Evolutionary conservation across 2,113 vertebrate genomes (phyloP).

Genomic region (Recurvirostra avosetta): DNA sequence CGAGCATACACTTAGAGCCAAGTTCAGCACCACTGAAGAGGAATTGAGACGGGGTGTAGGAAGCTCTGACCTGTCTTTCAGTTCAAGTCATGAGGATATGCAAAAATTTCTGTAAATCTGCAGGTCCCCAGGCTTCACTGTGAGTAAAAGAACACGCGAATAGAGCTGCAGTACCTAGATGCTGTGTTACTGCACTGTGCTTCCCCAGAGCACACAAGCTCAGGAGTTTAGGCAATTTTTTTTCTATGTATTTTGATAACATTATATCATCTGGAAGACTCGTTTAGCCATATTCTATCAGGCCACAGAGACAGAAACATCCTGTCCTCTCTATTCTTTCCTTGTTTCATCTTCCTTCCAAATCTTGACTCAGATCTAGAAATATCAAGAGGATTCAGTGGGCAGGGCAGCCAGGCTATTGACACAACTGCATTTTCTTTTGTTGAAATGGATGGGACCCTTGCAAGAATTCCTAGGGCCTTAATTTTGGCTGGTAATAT

Average conservation of each 20-base stretch:
- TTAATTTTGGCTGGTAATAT: not conserved
- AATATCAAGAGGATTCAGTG: not conserved
- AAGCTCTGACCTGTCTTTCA: not conserved
- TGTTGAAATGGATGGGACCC: not conserved
- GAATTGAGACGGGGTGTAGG: accelerated
- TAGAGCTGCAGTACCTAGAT: not conserved
- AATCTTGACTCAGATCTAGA: not conserved
- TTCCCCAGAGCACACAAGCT: not conserved
- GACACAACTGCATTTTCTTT: not conserved
- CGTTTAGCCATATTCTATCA: not conserved
- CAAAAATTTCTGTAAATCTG: not conserved
- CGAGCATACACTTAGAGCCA: not conserved
- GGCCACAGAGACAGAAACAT: not conserved
- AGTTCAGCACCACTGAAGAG: not conserved
- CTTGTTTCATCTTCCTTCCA: not conserved
- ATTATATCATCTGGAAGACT: not conserved
- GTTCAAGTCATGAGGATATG: not conserved
- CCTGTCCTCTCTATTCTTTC: not conserved
- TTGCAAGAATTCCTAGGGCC: not conserved
- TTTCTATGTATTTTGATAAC: not conserved
- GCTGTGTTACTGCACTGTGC: not conserved
- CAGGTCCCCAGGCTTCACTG: not conserved
- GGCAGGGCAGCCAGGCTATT: not conserved
- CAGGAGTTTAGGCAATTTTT: not conserved
- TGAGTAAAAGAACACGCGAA: not conserved